A percentile compares a stretch with the other conserved stretches of the same genome.
Evolutionary conservation across 2,797 vertebrate species (phyloP).

Genomic region (Micrastur ruficollis): DNA sequence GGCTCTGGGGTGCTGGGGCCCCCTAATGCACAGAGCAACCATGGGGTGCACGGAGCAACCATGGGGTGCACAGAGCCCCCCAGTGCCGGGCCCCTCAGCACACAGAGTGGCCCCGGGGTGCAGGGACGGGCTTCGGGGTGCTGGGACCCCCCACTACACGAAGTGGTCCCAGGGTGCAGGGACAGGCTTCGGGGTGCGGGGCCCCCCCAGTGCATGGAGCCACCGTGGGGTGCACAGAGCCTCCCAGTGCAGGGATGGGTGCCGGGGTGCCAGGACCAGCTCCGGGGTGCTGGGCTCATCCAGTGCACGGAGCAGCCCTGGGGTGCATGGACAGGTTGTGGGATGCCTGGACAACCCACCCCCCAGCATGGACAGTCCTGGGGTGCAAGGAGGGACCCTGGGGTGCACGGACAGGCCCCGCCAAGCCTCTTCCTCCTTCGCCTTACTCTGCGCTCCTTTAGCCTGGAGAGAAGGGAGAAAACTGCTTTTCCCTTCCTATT

Average conservation of each 20-base stretch:
- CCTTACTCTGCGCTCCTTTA: not conserved
- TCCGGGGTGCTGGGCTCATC: not conserved
- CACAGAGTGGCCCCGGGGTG: not conserved
- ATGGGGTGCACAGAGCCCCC: not conserved
- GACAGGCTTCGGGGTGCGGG: conserved; percentile 68
- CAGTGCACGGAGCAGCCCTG: not conserved
- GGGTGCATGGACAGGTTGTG: not conserved
- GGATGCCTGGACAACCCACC: not conserved
- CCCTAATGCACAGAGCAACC: not conserved
- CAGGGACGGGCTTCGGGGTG: not conserved
- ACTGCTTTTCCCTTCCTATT: not conserved
- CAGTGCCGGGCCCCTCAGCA: not conserved
- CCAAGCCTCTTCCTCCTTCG: not conserved
- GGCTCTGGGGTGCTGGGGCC: not conserved
- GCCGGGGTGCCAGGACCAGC: accelerated
- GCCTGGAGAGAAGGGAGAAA: not conserved
- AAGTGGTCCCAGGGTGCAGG: not conserved
- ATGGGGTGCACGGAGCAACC: not conserved
- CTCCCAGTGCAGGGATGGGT: not conserved
- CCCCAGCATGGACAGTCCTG: accelerated
- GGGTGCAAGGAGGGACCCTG: not conserved
- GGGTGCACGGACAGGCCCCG: accelerated
- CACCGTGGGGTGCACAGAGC: not conserved
- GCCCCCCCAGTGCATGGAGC: too few relatives aligned
- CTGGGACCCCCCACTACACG: not conserved